Percentiles rank a stretch among this genome's conserved stretches.
Conservation (phyloP, 2,113 vertebrate genomes). For the Brachypodius melanocephalos region DNA sequence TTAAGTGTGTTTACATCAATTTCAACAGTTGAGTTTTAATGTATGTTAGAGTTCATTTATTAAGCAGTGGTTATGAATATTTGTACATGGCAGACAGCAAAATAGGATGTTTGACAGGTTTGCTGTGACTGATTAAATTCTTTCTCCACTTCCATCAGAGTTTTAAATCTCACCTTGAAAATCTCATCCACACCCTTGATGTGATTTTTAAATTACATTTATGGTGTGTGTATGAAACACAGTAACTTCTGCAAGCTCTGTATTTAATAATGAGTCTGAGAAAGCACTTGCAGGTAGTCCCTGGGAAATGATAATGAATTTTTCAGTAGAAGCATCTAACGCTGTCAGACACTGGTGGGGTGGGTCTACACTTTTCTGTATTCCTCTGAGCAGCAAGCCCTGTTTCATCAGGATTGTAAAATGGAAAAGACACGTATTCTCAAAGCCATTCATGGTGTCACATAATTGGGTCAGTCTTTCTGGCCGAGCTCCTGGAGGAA, state of each 20-base stretch:
- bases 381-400: not conserved
- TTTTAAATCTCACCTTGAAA: conserved; percentile 37
- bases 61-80: not conserved
- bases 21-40: not conserved
- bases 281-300: not conserved
- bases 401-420: not conserved
- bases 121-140: not conserved
- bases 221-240: not conserved
- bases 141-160: not conserved
- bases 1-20: not conserved
- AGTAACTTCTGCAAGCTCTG: not conserved
- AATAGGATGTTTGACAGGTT: not conserved
- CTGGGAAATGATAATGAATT: not conserved
- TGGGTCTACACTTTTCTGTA: not conserved
- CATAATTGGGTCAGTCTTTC: not conserved
- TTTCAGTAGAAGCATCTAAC: not conserved
- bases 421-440: not conserved
- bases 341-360: not conserved
- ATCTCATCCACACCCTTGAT: conserved; percentile 3
- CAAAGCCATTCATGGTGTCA: not conserved
- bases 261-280: not conserved
- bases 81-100: not conserved
- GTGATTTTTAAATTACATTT: conserved; percentile 24
- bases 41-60: not conserved
- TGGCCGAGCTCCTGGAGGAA: not conserved